Evolutionary conservation across 2,888 invertebrate species (phyloP).

Genomic region (Aquatica leii): DNA sequence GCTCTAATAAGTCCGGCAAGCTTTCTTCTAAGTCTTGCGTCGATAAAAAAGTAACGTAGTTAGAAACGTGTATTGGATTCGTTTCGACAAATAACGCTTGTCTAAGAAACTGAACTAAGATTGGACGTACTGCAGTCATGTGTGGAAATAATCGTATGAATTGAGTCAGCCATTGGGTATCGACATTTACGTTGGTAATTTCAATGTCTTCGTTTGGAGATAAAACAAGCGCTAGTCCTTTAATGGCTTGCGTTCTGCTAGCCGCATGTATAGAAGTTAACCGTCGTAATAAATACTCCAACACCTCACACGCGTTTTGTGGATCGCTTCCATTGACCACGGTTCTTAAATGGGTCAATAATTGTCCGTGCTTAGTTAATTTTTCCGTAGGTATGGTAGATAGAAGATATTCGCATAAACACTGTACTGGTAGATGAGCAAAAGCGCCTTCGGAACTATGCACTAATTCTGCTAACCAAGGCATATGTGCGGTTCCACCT

Average conservation of each 20-base stretch:
- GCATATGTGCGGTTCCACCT: slow-evolving; percentile 86
- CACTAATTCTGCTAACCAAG: slow-evolving; percentile 94
- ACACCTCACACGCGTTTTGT: slow-evolving; percentile 76
- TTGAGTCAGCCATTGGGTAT: slow-evolving; percentile 66
- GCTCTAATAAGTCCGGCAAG: slow-evolving; percentile 72
- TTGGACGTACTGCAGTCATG: slow-evolving; percentile 75
- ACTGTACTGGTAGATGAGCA: slow-evolving; percentile 94
- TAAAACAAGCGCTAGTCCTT: slow-evolving; percentile 58
- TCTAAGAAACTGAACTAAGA: slow-evolving; percentile 75
- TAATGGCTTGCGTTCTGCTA: slow-evolving; percentile 79
- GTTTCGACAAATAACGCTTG: slow-evolving; percentile 93
- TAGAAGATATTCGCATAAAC: slow-evolving; percentile 93
- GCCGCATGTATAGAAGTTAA: slow-evolving; percentile 83
- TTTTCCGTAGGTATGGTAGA: slow-evolving; percentile 72
- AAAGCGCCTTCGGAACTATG: slow-evolving; percentile 88
- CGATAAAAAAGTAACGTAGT: slow-evolving; percentile 87
- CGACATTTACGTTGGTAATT: slow-evolving; percentile 43
- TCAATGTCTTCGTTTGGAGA: slow-evolving; percentile 60
- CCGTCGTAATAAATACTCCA: slow-evolving; percentile 88
- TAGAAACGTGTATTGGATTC: slow-evolving; percentile 79
- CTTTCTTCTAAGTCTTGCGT: slow-evolving; percentile 74
- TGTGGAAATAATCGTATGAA: slow-evolving; percentile 80
- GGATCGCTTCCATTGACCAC: slow-evolving; percentile 64
- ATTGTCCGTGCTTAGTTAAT: slow-evolving; percentile 77
- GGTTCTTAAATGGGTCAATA: slow-evolving; percentile 66